Conservation (phyloP, 1,140 invertebrate species). For the Wasmannia auropunctata region DNA sequence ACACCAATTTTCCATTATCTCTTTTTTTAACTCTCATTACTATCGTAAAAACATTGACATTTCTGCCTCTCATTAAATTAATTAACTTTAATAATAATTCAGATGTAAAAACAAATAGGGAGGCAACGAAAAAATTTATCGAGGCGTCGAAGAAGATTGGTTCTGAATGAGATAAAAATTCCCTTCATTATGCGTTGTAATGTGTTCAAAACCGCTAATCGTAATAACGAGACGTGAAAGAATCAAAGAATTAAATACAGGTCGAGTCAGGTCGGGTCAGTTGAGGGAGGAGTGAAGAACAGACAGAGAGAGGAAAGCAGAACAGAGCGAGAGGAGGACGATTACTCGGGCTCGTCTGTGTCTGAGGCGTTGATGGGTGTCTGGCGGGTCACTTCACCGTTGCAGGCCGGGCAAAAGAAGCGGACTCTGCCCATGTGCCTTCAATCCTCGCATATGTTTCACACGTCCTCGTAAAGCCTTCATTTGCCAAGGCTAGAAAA, state of each 20-base stretch:
- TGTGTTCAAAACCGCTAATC: not conserved
- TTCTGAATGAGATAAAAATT: not conserved
- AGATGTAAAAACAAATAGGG: not conserved
- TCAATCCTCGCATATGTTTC: slow-evolving; percentile 67
- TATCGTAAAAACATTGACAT: not conserved
- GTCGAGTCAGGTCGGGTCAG: not conserved
- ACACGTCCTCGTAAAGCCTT: slow-evolving; percentile 55
- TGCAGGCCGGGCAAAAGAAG: slow-evolving; percentile 69
- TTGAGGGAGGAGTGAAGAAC: slow-evolving; percentile 2
- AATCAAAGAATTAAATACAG: slow-evolving; percentile 35
- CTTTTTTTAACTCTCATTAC: not conserved
- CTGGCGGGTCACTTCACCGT: slow-evolving; percentile 82
- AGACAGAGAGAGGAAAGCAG: not conserved
- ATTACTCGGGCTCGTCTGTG: slow-evolving; percentile 58
- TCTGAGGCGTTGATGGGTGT: slow-evolving; percentile 80
- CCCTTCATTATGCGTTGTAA: not conserved
- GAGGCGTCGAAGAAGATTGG: not conserved
- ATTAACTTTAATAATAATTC: not conserved
- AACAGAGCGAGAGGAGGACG: slow-evolving; percentile 34
- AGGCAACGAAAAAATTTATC: not conserved
- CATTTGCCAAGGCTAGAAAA: slow-evolving; percentile 43
- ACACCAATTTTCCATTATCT: not conserved
- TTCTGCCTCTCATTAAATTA: not conserved
- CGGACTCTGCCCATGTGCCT: slow-evolving; percentile 58
- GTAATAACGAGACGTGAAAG: slow-evolving; percentile 19